A percentile compares a stretch with the other conserved stretches of the same genome.
Evolutionary conservation across 2,888 invertebrate species (phyloP).

Genomic region (Philereme transversata): DNA sequence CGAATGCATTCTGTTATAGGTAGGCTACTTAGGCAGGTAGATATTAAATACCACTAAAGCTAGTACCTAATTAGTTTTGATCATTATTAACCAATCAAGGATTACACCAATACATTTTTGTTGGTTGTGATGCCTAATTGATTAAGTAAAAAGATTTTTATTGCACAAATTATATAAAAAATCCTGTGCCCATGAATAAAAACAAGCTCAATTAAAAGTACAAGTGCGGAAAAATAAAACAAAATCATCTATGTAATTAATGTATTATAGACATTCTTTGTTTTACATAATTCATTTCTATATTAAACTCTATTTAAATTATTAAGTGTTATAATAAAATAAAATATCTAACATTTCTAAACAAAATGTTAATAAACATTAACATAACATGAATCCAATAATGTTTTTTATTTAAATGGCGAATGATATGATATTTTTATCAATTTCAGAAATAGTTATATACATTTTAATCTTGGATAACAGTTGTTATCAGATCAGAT

Average conservation of each 20-base stretch:
- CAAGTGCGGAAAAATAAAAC: constrained; percentile 40
- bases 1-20: too few relatives aligned
- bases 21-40: too few relatives aligned
- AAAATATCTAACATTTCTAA: constrained; percentile 63
- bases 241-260: constrained; percentile 77
- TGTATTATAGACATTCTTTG: constrained; percentile 83
- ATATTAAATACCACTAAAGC: too few relatives aligned
- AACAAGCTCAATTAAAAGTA: neutral
- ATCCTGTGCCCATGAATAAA: neutral
- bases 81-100: too few relatives aligned
- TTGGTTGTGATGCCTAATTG: too few relatives aligned
- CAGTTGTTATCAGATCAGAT: constrained; percentile 40
- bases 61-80: too few relatives aligned
- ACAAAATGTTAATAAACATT: constrained; percentile 58
- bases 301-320: constrained; percentile 72
- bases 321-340: constrained; percentile 61
- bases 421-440: constrained; percentile 85
- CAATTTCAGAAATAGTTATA: constrained; percentile 52
- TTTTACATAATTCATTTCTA: constrained; percentile 80
- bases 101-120: too few relatives aligned
- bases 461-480: constrained; percentile 59
- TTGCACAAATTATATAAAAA: neutral
- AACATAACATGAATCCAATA: constrained; percentile 61
- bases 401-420: constrained; percentile 78
- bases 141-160: too few relatives aligned